Percentiles rank a stretch among this genome's conserved stretches.
Evolutionary conservation across 2,113 vertebrate genomes (phyloP).

Genomic region (Neogobius melanostomus): DNA sequence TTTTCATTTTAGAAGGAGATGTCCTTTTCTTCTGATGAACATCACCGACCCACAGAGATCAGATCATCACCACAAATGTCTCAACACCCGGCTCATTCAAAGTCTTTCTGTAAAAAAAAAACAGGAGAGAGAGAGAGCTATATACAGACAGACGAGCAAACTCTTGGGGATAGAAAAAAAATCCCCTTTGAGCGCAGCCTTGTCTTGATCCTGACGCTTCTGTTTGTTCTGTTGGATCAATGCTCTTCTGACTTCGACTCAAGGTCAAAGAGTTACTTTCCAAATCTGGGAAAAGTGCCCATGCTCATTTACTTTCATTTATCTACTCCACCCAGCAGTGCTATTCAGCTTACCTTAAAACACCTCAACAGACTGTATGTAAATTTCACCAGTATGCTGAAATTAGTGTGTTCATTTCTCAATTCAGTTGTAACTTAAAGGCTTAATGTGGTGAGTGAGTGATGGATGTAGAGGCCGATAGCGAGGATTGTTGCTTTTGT

Average conservation of each 20-base stretch:
- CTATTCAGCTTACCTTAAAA: no score
- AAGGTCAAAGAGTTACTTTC: background rate
- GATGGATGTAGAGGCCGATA: no score
- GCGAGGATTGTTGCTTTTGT: no score
- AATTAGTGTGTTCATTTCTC: no score
- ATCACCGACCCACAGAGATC: background rate
- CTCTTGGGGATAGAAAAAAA: conserved; percentile 11
- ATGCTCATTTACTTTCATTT: no score
- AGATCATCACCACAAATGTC: background rate
- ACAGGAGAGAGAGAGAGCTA: conserved; percentile 7
- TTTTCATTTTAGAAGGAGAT: no score
- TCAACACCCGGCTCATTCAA: conserved; percentile 9
- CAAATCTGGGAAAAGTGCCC: background rate
- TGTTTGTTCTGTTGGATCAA: background rate
- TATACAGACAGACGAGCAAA: conserved; percentile 1
- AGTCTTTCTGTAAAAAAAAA: conserved; percentile 8
- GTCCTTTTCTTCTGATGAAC: background rate
- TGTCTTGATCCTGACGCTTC: background rate
- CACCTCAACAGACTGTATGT: no score
- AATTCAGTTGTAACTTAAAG: no score
- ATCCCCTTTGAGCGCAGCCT: background rate
- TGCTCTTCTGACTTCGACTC: background rate
- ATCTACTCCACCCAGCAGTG: no score
- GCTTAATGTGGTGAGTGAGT: no score
- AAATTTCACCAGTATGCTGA: no score